These are phyloP conservation scores for Rhinolophus ferrumequinum DNA, from an alignment of 2,113 vertebrate genomes.

Conservation along the genomic window DNA sequence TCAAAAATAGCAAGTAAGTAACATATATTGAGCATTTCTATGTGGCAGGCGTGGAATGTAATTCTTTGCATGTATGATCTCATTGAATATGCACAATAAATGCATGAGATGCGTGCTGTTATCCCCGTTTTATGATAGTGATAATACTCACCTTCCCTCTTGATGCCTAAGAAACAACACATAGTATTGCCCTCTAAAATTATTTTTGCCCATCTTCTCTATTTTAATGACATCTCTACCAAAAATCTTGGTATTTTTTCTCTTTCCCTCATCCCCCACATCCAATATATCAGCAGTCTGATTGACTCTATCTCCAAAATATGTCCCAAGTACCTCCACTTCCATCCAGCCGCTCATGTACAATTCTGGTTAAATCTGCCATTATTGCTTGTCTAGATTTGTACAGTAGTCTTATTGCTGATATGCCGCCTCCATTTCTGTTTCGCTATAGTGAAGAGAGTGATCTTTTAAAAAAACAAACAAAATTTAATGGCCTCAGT, in stretches of 20 bases:
- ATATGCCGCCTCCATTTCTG: background rate
- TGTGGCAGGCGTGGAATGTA: background rate
- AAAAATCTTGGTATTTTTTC: background rate
- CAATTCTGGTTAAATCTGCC: background rate
- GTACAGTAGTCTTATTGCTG: background rate
- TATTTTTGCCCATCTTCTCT: background rate
- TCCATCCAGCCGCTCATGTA: background rate
- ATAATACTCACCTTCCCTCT: background rate
- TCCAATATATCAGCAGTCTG: background rate
- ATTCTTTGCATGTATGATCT: background rate
- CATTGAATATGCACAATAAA: background rate
- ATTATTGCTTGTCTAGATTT: background rate
- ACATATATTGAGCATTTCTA: background rate
- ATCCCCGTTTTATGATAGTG: background rate
- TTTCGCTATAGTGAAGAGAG: slow-evolving; percentile 11
- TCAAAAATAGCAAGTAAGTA: background rate
- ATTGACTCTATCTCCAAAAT: background rate
- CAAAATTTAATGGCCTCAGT: slow-evolving; percentile 37
- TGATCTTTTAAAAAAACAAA: slow-evolving; percentile 57
- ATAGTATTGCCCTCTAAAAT: background rate
- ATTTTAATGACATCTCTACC: background rate
- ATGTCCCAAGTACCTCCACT: background rate
- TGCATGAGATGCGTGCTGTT: background rate
- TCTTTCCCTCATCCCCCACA: background rate
- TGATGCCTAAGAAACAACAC: background rate